These are phyloP conservation scores for Ciconia nigra DNA, from an alignment of 2,797 vertebrate genomes.

Conservation along the genomic window DNA sequence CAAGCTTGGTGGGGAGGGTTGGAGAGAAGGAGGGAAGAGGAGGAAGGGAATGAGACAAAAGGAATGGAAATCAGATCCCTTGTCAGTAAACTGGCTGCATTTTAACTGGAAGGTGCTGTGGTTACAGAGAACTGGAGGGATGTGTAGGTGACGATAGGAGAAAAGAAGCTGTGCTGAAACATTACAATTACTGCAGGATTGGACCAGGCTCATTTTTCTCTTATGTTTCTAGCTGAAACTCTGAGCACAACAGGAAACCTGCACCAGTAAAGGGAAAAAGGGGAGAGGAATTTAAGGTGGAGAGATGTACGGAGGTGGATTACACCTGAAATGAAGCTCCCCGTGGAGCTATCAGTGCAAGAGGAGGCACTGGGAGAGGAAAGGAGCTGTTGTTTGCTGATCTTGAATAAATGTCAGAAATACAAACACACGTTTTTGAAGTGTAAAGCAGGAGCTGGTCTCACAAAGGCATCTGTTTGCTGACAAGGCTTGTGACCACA, in stretches of 20 bases:
- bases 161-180: background rate
- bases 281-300: background rate
- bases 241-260: background rate
- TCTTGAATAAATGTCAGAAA: slow-evolving; percentile 21
- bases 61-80: background rate
- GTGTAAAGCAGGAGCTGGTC: background rate
- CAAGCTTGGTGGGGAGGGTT: background rate
- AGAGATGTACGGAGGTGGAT: background rate
- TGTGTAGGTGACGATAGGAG: background rate
- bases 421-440: background rate
- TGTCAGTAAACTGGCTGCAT: background rate
- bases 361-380: background rate
- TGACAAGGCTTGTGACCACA: slow-evolving; percentile 27
- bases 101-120: background rate
- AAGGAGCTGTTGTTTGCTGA: background rate
- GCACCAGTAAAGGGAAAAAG: background rate
- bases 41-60: background rate
- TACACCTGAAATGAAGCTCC: background rate
- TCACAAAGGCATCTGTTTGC: slow-evolving; percentile 51
- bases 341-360: background rate
- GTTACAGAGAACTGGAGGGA: background rate
- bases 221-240: background rate
- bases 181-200: background rate
- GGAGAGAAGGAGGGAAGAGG: background rate
- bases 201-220: background rate